These are phyloP conservation scores for Coptodon bakossiorum DNA, from an alignment of 2,113 vertebrate genomes.

Conservation along the genomic window DNA sequence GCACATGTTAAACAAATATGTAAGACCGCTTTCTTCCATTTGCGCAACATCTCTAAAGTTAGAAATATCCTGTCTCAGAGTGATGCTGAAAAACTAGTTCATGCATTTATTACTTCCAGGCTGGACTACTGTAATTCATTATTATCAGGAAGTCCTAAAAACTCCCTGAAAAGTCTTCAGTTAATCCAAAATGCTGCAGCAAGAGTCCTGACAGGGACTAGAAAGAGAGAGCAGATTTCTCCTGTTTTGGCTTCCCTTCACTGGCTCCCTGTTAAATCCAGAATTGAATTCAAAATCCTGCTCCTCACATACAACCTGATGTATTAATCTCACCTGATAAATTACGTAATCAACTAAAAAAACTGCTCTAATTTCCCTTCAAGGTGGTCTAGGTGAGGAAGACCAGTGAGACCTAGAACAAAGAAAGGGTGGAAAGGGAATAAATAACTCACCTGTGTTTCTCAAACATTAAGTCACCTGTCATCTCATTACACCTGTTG, in stretches of 20 bases:
- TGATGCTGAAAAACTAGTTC: too few relatives aligned
- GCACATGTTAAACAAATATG: too few relatives aligned
- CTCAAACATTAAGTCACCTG: too few relatives aligned
- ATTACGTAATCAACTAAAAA: not conserved
- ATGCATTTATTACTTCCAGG: too few relatives aligned
- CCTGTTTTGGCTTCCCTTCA: not conserved
- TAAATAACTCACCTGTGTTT: too few relatives aligned
- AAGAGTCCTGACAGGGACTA: not conserved
- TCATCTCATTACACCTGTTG: too few relatives aligned
- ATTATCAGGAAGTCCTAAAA: too few relatives aligned
- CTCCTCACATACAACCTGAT: not conserved
- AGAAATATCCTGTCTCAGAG: too few relatives aligned
- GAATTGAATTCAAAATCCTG: not conserved
- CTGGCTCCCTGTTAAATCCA: not conserved
- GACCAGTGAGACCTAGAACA: accelerated
- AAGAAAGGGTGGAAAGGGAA: accelerated
- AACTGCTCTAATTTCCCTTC: accelerated
- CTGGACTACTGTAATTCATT: too few relatives aligned
- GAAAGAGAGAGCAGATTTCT: not conserved
- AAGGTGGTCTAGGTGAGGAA: not conserved
- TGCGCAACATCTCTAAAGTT: too few relatives aligned
- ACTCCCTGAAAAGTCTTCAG: too few relatives aligned
- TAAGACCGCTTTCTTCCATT: too few relatives aligned
- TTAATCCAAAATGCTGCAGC: not conserved
- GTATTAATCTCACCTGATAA: not conserved